phyloP scores from a whole-genome alignment of 2,888 invertebrate genomes.

The Dasysyrphus albostriatus region DNA sequence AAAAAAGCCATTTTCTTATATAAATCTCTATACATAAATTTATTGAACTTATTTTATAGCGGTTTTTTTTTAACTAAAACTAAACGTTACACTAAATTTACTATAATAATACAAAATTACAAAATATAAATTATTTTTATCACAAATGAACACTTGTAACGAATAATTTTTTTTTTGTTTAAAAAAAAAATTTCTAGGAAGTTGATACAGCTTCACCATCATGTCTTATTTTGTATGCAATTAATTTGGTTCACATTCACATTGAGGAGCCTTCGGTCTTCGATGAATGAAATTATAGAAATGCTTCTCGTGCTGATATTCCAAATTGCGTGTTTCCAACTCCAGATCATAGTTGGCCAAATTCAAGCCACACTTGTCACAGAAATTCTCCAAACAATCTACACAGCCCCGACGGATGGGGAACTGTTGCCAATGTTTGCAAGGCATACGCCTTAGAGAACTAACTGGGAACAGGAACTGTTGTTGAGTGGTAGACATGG shows the following conservation, averaged over 20 bases:
- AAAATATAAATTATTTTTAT: conserved; percentile 16
- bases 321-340: conserved; percentile 45
- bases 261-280: conserved; percentile 44
- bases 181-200: not conserved
- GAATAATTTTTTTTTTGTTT: not conserved
- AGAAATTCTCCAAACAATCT: conserved; percentile 56
- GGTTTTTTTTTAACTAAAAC: not conserved
- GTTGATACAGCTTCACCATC: conserved; percentile 28
- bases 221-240: not conserved
- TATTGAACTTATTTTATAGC: not conserved
- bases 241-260: conserved; percentile 45
- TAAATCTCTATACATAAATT: not conserved
- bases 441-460: conserved; percentile 62
- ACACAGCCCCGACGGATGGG: conserved; percentile 56
- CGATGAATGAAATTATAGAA: conserved; percentile 59
- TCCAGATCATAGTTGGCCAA: conserved; percentile 50
- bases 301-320: conserved; percentile 65
- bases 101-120: conserved; percentile 33
- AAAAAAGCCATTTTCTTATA: not conserved
- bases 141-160: conserved; percentile 55
- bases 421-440: conserved; percentile 68
- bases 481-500: conserved; percentile 40
- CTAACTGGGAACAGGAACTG: conserved; percentile 61
- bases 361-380: conserved; percentile 55
- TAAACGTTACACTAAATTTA: conserved; percentile 35